Evolutionary conservation across 2,888 invertebrate genomes (phyloP).

Genomic region (Ptycholaimellus sp.): DNA sequence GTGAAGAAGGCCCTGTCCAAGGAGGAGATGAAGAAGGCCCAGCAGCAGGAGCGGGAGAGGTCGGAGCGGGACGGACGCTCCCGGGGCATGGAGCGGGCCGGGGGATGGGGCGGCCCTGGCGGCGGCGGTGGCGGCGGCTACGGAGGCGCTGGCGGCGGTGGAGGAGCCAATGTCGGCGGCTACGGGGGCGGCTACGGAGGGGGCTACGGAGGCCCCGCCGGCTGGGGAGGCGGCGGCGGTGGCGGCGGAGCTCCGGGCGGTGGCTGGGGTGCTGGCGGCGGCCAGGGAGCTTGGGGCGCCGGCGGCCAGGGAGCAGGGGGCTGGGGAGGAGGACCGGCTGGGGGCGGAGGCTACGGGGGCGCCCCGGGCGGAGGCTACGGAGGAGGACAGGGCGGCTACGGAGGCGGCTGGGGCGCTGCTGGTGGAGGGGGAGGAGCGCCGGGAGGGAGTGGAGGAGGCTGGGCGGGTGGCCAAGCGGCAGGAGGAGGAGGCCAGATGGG

Average conservation of each 20-base stretch:
- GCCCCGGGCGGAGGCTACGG: slow-evolving; percentile 3
- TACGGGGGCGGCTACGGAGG: not conserved
- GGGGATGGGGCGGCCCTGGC: slow-evolving; percentile 1
- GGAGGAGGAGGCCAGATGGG: slow-evolving; percentile 6
- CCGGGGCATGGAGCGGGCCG: slow-evolving; percentile 1
- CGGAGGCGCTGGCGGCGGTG: slow-evolving; percentile 6
- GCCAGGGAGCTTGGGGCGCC: slow-evolving; percentile 4
- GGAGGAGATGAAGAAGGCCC: slow-evolving; percentile 17
- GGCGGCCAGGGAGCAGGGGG: slow-evolving; percentile 8
- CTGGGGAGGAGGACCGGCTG: slow-evolving; percentile 7
- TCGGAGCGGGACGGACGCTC: slow-evolving; percentile 2
- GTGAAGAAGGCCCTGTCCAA: slow-evolving; percentile 23
- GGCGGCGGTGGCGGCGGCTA: slow-evolving; percentile 6
- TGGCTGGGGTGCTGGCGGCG: not conserved
- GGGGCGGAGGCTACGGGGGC: slow-evolving; percentile 5
- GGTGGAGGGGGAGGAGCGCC: slow-evolving; percentile 2
- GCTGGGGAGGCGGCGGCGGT: slow-evolving; percentile 1
- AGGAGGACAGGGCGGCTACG: slow-evolving; percentile 6
- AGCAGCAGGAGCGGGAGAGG: slow-evolving; percentile 6
- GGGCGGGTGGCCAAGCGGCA: slow-evolving; percentile 4
- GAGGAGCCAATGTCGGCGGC: not conserved
- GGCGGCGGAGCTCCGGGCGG: not conserved
- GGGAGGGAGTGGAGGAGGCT: slow-evolving; percentile 4
- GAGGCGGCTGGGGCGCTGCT: slow-evolving; percentile 3
- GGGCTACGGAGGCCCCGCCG: no score